phyloP scores from a whole-genome alignment of 2,888 invertebrate genomes.

The Megamerina dolium region DNA sequence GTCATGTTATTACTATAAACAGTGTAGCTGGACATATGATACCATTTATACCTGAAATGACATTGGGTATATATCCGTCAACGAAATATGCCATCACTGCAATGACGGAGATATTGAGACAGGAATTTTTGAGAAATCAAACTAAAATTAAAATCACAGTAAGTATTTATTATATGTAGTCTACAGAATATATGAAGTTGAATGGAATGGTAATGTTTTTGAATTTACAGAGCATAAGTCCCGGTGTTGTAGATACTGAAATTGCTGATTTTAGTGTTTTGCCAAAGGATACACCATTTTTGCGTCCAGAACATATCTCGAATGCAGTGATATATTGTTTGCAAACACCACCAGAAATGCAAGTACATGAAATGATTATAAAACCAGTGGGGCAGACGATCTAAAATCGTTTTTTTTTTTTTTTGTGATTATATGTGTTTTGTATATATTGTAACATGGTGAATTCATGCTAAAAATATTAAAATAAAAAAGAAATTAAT shows the following conservation, averaged over 20 bases:
- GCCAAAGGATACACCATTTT: slow-evolving; percentile 14
- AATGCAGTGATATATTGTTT: slow-evolving; percentile 37
- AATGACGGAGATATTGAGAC: slow-evolving; percentile 40
- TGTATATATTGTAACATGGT: too few relatives aligned
- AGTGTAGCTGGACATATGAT: slow-evolving; percentile 43
- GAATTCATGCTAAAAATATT: too few relatives aligned
- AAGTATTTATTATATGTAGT: slow-evolving; percentile 9
- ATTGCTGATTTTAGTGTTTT: slow-evolving; percentile 16
- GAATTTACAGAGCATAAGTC: slow-evolving; percentile 39
- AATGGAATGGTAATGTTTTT: not conserved
- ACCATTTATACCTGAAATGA: slow-evolving; percentile 30
- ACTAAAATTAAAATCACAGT: slow-evolving; percentile 37
- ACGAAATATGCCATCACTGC: slow-evolving; percentile 45
- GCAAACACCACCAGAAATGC: slow-evolving; percentile 36
- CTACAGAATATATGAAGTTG: not conserved
- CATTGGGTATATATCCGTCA: slow-evolving; percentile 39
- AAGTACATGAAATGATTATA: slow-evolving; percentile 35
- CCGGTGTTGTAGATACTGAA: slow-evolving; percentile 37
- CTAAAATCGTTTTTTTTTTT: too few relatives aligned
- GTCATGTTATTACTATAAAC: slow-evolving; percentile 52
- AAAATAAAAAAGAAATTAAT: too few relatives aligned
- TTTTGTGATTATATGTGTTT: too few relatives aligned
- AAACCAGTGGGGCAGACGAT: slow-evolving; percentile 33
- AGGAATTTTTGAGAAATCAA: slow-evolving; percentile 37
- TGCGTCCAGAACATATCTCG: slow-evolving; percentile 34